Base-by-base conservation (phyloP, 2,888 invertebrate genomes). In the Agrochola circellaris region DNA sequence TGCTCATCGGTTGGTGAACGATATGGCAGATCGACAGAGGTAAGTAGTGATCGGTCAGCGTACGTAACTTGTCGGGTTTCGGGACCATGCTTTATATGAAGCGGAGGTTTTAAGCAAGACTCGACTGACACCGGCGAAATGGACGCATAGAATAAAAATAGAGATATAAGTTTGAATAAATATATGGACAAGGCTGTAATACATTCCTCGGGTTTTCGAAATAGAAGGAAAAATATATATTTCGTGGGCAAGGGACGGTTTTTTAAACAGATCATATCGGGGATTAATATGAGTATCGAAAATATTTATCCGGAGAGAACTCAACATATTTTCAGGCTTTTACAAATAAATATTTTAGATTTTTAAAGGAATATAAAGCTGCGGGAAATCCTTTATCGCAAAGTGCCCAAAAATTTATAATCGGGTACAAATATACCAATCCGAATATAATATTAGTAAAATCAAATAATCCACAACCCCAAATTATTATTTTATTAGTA, bases 41-140 rank as follows among this genome's bases (percentile, higher is more conserved):
- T n/a, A 42, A 23, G 11, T n/a, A 70, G 9, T 42, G 8, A 30
- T 42, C 9, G n/a, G 20, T 34, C 56, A 42, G 26, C 23, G 20
- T 30, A 45, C 9, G 34, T 58, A 58, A 5, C 0, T 60, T 34
- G 48, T 74, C 74, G 20, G 58, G 23, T 74, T 17, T 48, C 7
- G n/a, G 26, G 34, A 60, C 11, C 26, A 15, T 34, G 45, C 15
- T 73, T 6, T 23, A 26, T 11, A 26, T 30, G 7, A 74, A 84
- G 84, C 79, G 15, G n/a, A 78, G 71, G 68, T 13, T 34, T 26
- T 11, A 80, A 79, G 77, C 79, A 77, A n/a, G 45, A 82, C 56
- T 51, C n/a, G 0, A 65, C 82, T 66, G 65, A 79, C 66, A 78
- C 75, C 75, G 26, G 26, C 7, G 17, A n/a, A 30, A 42, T 23